Conservation (phyloP, 2,797 vertebrate genomes). For the Phalloptychus januarius region DNA sequence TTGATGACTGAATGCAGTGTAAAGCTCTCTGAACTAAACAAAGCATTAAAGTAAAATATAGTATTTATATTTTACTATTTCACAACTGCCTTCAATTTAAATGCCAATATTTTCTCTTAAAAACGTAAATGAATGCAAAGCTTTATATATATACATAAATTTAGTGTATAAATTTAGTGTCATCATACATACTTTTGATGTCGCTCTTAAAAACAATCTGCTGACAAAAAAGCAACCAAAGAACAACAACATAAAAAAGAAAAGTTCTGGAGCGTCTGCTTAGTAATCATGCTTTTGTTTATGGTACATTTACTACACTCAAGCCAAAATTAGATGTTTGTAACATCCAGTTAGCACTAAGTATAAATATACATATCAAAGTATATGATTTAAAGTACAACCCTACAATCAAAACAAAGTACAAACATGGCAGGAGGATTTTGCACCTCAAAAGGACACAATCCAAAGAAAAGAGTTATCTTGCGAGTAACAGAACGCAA, state of each 20-base stretch:
- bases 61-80: no score
- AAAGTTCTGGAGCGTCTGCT: not conserved
- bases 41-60: no score
- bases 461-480: slow-evolving; percentile 30
- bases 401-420: slow-evolving; percentile 13
- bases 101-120: no score
- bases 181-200: not conserved
- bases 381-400: slow-evolving; percentile 15
- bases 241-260: not conserved
- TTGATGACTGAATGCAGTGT: not conserved
- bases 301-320: not conserved
- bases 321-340: not conserved
- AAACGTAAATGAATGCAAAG: not conserved
- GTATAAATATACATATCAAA: not conserved
- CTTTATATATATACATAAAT: no score
- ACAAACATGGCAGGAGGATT: slow-evolving; percentile 13
- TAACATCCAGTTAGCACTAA: not conserved
- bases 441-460: slow-evolving; percentile 18
- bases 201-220: not conserved
- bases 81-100: no score
- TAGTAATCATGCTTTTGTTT: not conserved
- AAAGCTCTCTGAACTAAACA: no score
- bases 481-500: slow-evolving; percentile 33
- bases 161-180: no score
- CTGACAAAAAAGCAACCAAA: not conserved